These are phyloP conservation scores for Monarcha castaneiventris DNA, from an alignment of 2,113 vertebrate species.

Conservation along the genomic window DNA sequence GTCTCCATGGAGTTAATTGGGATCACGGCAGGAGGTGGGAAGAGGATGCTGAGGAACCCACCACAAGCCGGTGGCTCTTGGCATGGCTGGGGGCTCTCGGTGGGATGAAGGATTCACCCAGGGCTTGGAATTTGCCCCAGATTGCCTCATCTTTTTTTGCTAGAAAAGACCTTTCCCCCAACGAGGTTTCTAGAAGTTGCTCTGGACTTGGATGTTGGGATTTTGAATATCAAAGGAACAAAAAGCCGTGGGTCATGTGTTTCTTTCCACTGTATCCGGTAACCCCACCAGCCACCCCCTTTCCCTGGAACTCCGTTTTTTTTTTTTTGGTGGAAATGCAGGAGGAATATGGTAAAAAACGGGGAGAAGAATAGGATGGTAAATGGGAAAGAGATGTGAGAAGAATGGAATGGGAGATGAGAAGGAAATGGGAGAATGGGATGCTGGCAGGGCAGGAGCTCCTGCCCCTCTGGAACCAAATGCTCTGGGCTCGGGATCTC, in stretches of 20 bases:
- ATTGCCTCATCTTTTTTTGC: neutral
- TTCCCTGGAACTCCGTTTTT: neutral
- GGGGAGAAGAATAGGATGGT: neutral
- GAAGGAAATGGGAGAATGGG: neutral
- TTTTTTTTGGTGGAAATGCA: neutral
- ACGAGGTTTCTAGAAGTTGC: neutral
- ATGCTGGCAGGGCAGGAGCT: neutral
- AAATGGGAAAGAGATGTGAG: neutral
- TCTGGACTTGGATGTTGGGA: neutral
- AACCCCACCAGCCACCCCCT: neutral
- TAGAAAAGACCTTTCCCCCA: neutral
- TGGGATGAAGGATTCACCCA: neutral
- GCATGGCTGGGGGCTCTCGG: fast-evolving
- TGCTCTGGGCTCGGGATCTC: fast-evolving
- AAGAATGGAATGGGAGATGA: neutral
- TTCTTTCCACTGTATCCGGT: fast-evolving
- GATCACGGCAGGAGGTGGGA: neutral
- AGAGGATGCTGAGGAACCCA: neutral
- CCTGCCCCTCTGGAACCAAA: fast-evolving
- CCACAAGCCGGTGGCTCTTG: fast-evolving
- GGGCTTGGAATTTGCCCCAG: neutral
- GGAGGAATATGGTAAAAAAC: neutral
- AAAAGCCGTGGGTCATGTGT: fast-evolving
- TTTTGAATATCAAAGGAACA: neutral
- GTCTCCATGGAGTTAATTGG: neutral